Percentiles rank a stretch among this genome's conserved stretches.
These are phyloP conservation scores for Diacarnus erythraeanus DNA, from an alignment of 37 sponge, comb jelly and placozoan species.

Conservation along the genomic window DNA sequence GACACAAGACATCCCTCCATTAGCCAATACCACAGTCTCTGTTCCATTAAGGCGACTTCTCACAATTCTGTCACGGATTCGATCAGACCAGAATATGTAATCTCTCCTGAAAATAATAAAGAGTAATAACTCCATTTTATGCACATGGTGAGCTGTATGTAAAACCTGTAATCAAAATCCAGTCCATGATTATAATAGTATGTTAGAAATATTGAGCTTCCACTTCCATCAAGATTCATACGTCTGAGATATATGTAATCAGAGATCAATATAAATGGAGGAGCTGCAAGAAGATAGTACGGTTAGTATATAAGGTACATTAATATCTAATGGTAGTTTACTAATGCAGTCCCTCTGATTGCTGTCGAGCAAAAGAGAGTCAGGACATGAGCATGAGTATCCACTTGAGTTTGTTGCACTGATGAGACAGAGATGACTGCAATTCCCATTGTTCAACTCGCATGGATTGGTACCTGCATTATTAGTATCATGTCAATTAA, in stretches of 20 bases:
- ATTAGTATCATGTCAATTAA: too few species aligned
- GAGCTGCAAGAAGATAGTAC: background rate
- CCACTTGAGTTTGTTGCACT: conserved; percentile 4
- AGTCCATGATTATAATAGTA: conserved; percentile 3
- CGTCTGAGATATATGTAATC: conserved; percentile 10
- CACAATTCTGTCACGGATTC: background rate
- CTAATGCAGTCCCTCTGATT: conserved; percentile 22
- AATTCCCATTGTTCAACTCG: conserved; percentile 44
- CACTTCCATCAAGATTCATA: conserved; percentile 17
- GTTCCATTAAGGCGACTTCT: conserved; percentile 9
- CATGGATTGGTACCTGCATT: conserved; percentile 42
- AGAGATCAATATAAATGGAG: background rate
- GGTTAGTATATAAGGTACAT: background rate
- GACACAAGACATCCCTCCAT: conserved; percentile 9
- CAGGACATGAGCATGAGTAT: conserved; percentile 58
- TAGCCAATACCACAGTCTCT: background rate
- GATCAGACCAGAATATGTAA: conserved; percentile 18
- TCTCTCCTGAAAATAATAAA: conserved; percentile 9
- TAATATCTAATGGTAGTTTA: background rate
- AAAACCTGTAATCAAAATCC: conserved; percentile 16
- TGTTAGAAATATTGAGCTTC: background rate
- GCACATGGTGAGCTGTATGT: background rate
- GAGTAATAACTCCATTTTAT: background rate
- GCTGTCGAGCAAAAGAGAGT: conserved; percentile 19
- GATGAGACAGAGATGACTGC: conserved; percentile 62